These are phyloP conservation scores for Drosophila arizonae DNA, from an alignment of 1,140 invertebrate genomes.

Conservation along the genomic window DNA sequence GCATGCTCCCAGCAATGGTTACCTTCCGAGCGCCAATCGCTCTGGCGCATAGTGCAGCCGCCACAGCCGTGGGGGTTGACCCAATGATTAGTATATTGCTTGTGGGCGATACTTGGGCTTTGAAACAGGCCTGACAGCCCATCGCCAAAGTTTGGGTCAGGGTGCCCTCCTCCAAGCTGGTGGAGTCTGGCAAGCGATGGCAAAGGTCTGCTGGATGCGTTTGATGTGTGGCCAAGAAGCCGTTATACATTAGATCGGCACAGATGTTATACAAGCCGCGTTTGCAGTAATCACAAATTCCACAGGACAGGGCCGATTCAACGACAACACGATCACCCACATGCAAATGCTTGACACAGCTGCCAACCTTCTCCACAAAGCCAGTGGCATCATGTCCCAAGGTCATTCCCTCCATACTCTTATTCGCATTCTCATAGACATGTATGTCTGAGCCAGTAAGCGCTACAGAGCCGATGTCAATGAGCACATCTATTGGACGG, in stretches of 20 bases:
- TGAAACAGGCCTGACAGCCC: slow-evolving; percentile 73
- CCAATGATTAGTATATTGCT: slow-evolving; percentile 72
- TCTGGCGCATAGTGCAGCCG: slow-evolving; percentile 59
- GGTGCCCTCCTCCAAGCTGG: slow-evolving; percentile 61
- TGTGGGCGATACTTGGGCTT: slow-evolving; percentile 55
- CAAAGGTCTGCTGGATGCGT: slow-evolving; percentile 72
- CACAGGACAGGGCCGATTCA: slow-evolving; percentile 70
- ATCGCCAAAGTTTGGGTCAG: slow-evolving; percentile 64
- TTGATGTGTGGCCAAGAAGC: slow-evolving; percentile 62
- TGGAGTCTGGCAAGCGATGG: slow-evolving; percentile 54
- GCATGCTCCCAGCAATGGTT: slow-evolving; percentile 47
- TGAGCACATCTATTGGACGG: slow-evolving; percentile 57
- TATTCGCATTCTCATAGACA: slow-evolving; percentile 63
- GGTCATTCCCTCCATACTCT: slow-evolving; percentile 50
- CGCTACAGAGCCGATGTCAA: slow-evolving; percentile 55
- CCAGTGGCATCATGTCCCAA: slow-evolving; percentile 74
- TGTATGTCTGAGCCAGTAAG: slow-evolving; percentile 71
- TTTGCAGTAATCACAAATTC: slow-evolving; percentile 71
- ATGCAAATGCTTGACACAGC: slow-evolving; percentile 53
- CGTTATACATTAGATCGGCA: slow-evolving; percentile 59
- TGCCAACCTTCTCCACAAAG: slow-evolving; percentile 57
- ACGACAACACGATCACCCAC: slow-evolving; percentile 69
- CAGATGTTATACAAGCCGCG: slow-evolving; percentile 70
- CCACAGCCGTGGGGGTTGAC: slow-evolving; percentile 52
- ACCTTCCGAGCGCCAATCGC: slow-evolving; percentile 67